These are phyloP conservation scores for Eubucco bourcierii DNA, from an alignment of 2,113 vertebrate genomes.

Conservation along the genomic window DNA sequence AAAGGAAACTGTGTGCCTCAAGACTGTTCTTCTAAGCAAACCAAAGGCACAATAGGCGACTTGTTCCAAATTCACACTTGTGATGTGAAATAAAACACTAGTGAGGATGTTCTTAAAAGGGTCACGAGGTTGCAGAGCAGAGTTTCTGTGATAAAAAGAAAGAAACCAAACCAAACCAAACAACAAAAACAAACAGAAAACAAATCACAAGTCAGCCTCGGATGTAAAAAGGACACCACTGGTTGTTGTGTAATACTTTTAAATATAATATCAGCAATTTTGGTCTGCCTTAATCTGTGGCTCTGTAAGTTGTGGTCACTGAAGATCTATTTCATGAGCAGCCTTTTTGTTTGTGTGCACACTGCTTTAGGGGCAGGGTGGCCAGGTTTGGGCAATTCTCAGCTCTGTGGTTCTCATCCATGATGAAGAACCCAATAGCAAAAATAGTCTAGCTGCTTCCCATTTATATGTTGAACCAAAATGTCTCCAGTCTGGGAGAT, in stretches of 20 bases:
- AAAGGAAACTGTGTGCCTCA: slow-evolving; percentile 4
- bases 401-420: background rate
- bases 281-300: background rate
- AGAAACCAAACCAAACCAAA: background rate
- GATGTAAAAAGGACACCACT: background rate
- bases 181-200: background rate
- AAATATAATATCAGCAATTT: background rate
- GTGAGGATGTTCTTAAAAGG: background rate
- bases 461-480: background rate
- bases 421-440: background rate
- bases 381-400: background rate
- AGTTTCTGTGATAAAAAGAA: background rate
- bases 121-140: background rate
- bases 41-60: accelerated
- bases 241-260: background rate
- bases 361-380: background rate
- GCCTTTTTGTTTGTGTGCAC: background rate
- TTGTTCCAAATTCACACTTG: background rate
- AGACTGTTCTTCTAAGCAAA: background rate
- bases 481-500: background rate
- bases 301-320: background rate
- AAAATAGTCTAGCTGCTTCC: background rate
- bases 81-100: background rate
- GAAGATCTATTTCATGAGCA: background rate
- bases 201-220: background rate